These are phyloP conservation scores for Scatophagus argus DNA, from an alignment of 2,113 vertebrate genomes.

Conservation along the genomic window DNA sequence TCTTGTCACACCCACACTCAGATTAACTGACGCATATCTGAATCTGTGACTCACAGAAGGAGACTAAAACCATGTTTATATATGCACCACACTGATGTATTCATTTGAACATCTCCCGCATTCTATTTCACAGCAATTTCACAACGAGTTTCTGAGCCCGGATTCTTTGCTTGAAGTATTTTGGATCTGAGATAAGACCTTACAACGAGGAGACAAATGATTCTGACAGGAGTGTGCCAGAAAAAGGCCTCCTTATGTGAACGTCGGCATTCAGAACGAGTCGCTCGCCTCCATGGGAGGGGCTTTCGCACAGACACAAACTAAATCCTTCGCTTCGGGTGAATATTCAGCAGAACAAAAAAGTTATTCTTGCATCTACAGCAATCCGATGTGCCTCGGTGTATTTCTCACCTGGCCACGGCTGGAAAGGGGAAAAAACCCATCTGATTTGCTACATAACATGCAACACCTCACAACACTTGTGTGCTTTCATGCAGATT, in stretches of 20 bases:
- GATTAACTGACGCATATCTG: conserved; percentile 65
- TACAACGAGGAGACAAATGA: conserved; percentile 60
- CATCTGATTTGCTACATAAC: not conserved
- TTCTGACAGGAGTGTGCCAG: conserved; percentile 37
- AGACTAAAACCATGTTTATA: conserved; percentile 61
- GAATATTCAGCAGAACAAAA: conserved; percentile 46
- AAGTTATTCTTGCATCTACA: conserved; percentile 24
- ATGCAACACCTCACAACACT: not conserved
- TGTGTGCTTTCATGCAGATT: conserved; percentile 23
- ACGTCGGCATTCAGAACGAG: conserved; percentile 34
- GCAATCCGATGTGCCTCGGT: not conserved
- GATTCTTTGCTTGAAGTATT: conserved; percentile 68
- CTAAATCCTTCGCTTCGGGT: conserved; percentile 47
- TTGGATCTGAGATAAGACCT: conserved; percentile 66
- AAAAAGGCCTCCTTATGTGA: conserved; percentile 31
- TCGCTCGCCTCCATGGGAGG: conserved; percentile 12
- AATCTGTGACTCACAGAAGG: conserved; percentile 68
- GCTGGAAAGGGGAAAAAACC: not conserved
- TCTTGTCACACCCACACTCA: conserved; percentile 68
- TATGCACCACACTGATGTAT: conserved; percentile 65
- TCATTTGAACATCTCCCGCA: conserved; percentile 55
- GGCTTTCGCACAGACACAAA: conserved; percentile 15
- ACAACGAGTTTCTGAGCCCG: conserved; percentile 42
- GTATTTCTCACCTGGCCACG: conserved; percentile 21
- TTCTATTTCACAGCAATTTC: conserved; percentile 79